Conservation (phyloP, 2,113 vertebrate species). For the Dromas ardeola region DNA sequence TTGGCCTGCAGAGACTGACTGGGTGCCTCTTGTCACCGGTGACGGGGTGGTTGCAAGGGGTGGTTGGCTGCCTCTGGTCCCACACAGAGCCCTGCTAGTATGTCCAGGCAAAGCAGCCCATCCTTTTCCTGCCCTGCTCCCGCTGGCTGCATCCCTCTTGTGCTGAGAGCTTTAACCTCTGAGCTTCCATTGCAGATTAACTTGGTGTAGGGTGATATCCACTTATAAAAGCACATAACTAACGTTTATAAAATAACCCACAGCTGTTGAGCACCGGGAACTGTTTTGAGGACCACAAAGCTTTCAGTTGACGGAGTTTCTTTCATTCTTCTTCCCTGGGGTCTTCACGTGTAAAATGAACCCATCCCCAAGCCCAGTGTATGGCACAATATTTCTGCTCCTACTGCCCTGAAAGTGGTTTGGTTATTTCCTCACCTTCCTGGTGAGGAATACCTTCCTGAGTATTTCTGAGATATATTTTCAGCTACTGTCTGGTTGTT, state of each 20-base stretch:
- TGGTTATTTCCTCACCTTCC: background rate
- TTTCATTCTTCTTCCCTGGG: background rate
- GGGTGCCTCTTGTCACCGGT: background rate
- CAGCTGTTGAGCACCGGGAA: background rate
- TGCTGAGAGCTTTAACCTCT: background rate
- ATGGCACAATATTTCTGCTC: background rate
- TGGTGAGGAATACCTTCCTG: no score
- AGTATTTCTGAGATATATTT: background rate
- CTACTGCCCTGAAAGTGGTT: background rate
- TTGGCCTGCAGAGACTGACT: background rate
- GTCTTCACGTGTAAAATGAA: background rate
- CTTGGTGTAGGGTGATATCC: background rate
- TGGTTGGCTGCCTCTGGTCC: background rate
- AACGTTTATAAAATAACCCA: background rate
- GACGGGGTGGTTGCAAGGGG: fast-evolving
- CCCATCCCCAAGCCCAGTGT: background rate
- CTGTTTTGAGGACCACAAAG: background rate
- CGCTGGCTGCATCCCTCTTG: background rate
- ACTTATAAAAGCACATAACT: background rate
- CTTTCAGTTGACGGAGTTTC: background rate
- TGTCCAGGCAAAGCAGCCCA: background rate
- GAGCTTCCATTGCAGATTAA: background rate
- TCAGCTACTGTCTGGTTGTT: background rate
- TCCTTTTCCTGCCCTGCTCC: background rate
- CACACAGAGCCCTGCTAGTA: background rate